phyloP scores from a whole-genome alignment of 2,888 invertebrate genomes.

The Agrotis segetum region DNA sequence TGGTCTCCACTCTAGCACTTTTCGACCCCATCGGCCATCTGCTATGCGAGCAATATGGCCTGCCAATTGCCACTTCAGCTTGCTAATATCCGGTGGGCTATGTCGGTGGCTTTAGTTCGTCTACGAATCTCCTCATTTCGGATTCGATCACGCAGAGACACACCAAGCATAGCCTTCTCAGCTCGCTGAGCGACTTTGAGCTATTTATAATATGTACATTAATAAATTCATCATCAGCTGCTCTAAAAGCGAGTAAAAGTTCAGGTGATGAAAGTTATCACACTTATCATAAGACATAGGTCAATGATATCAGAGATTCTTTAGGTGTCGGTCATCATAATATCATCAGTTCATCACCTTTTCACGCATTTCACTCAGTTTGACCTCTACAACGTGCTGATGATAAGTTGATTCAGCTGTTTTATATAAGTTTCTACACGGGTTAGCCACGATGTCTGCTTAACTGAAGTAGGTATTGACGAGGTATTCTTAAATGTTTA shows the following conservation, averaged over 20 bases:
- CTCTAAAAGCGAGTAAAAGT: neutral
- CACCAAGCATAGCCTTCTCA: too few species aligned
- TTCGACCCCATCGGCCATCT: too few species aligned
- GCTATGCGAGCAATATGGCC: too few species aligned
- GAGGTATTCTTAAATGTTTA: neutral
- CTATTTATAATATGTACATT: too few species aligned
- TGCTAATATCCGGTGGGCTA: too few species aligned
- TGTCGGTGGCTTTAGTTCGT: too few species aligned
- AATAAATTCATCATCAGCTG: too few species aligned
- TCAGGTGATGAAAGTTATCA: conserved; percentile 6
- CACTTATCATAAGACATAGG: neutral
- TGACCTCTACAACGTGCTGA: conserved; percentile 24
- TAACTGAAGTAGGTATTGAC: neutral
- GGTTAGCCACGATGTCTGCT: neutral
- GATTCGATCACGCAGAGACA: too few species aligned
- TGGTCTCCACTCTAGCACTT: too few species aligned
- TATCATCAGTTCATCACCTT: neutral
- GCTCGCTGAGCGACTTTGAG: too few species aligned
- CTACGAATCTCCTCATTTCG: too few species aligned
- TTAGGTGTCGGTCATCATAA: conserved; percentile 1
- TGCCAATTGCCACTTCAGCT: too few species aligned
- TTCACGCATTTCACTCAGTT: conserved; percentile 9
- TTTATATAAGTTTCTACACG: conserved; percentile 4
- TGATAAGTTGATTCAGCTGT: conserved; percentile 16
- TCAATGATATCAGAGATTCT: conserved; percentile 16